phyloP scores from a whole-genome alignment of 2,113 vertebrate genomes.

The Python bivittatus region DNA sequence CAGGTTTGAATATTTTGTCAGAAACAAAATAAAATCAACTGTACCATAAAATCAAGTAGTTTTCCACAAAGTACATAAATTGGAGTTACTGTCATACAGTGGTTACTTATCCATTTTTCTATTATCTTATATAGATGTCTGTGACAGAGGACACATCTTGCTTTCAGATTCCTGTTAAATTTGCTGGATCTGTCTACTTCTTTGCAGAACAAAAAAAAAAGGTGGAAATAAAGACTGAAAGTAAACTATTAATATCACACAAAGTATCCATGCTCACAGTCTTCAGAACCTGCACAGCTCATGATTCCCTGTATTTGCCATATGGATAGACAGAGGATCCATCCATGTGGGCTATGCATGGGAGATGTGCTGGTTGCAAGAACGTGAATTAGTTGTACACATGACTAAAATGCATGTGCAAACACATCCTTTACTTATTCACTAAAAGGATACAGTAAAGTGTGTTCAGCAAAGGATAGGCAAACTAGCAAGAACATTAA shows the following conservation, averaged over 20 bases:
- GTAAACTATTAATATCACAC: neutral
- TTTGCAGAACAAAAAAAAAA: too few relatives aligned
- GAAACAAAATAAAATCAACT: neutral
- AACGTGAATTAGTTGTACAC: neutral
- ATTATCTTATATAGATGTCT: too few relatives aligned
- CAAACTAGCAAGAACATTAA: neutral
- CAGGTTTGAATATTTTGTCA: neutral
- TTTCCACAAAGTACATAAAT: neutral
- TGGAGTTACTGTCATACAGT: neutral
- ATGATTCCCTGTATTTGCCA: neutral
- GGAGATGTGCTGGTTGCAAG: neutral
- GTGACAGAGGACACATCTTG: neutral
- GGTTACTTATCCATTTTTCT: neutral
- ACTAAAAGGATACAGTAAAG: neutral
- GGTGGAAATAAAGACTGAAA: neutral
- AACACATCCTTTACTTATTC: neutral
- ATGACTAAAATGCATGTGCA: neutral
- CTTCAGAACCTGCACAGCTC: neutral
- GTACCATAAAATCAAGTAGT: neutral
- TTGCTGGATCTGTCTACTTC: too few relatives aligned
- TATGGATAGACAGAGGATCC: neutral
- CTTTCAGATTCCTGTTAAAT: neutral
- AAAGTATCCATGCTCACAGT: neutral
- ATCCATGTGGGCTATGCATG: neutral
- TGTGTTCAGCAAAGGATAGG: neutral